These are phyloP conservation scores for Danio jaintianensis DNA, from an alignment of 2,797 vertebrate genomes.

Conservation along the genomic window DNA sequence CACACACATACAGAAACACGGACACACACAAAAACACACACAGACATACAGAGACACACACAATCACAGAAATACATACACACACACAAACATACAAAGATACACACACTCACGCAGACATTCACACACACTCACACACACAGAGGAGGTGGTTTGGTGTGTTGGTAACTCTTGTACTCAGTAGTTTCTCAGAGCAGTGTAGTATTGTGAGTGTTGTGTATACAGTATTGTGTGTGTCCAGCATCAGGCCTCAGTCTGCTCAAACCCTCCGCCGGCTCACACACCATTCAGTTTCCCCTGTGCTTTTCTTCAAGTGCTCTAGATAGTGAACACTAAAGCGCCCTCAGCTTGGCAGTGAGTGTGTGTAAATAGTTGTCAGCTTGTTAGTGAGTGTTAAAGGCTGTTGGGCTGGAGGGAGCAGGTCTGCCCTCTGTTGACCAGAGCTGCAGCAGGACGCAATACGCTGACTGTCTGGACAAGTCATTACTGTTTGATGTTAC, in stretches of 20 bases:
- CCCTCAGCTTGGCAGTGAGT: constrained; percentile 18
- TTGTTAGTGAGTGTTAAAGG: constrained; percentile 22
- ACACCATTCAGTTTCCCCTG: background rate
- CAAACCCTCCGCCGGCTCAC: constrained; percentile 9
- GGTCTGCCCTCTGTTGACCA: constrained; percentile 15
- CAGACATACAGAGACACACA: too few species aligned
- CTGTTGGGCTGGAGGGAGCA: background rate
- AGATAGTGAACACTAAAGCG: constrained; percentile 17
- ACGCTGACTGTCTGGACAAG: too few species aligned
- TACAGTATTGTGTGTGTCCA: too few species aligned
- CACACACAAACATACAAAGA: too few species aligned
- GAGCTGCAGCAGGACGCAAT: too few species aligned
- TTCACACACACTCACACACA: constrained; percentile 61
- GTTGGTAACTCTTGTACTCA: constrained; percentile 81
- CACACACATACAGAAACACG: too few species aligned
- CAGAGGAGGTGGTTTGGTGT: constrained; percentile 79
- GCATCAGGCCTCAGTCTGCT: background rate
- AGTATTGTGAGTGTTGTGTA: constrained; percentile 70
- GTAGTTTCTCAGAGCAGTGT: constrained; percentile 85
- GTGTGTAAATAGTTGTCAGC: background rate
- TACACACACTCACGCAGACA: constrained; percentile 62
- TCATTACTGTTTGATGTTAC: too few species aligned
- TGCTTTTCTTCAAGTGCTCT: background rate
- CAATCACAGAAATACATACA: too few species aligned
- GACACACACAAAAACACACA: too few species aligned